Base-by-base conservation (phyloP, 2,888 invertebrate species). In the Morpho achilles region DNA sequence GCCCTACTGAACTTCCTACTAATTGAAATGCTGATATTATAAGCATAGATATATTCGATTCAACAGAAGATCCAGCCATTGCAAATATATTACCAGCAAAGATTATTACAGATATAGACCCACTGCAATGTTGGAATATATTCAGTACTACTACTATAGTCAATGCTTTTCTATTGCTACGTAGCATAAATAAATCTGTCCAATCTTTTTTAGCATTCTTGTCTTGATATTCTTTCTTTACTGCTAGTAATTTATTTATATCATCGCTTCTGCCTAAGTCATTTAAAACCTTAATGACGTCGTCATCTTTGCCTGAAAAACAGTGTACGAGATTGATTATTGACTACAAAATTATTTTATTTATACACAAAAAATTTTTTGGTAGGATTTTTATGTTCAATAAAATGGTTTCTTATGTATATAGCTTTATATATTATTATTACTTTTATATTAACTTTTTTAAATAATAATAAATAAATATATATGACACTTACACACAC, bases 31-130 rank as follows among this genome's bases (percentile, higher is more conserved):
- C 41, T n/a, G 77, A 79, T 40, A 81, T 73, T 7, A 80, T 68
- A 2, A 82, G 80, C 2, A 79, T 80, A 0, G 77, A 76, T 58
- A 82, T 60, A 56, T 72, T 64, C 0, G 82, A 70, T 3, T 70
- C 65, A n/a, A 82, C 60, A 2, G 71, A 66, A 0, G 77, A 79
- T 0, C 72, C 73, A n/a, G 81, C 80, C 32, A 75, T 16, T 0
- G 76, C 69, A 53, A 82, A 82, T 58, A 82, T 80, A 0, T 68
- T 66, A 0, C 79, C 79, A 0, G 69, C 70, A 57, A 74, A 82
- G 9, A 78, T 72, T 1, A 68, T 32, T 0, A 80, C 68, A 8
- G 67, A 73, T 0, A 76, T 56, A 0, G 78, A 63, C 2, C 82
- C 82, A 47, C 81, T 82, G 50, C 72, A 50, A 53, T 79, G 76